These are phyloP conservation scores for Epicauta chinensis DNA, from an alignment of 1,140 invertebrate species.

Conservation along the genomic window DNA sequence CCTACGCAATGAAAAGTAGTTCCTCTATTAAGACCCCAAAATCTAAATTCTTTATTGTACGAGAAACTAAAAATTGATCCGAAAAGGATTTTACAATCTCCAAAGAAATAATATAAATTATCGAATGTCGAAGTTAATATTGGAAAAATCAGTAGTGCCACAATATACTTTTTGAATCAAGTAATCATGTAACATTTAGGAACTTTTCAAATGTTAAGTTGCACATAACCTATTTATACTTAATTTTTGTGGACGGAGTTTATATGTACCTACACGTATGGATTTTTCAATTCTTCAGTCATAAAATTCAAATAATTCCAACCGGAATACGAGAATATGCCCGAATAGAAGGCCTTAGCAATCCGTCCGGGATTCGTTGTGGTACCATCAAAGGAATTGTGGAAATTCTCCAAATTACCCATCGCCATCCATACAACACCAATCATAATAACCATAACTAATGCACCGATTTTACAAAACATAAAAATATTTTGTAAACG, in stretches of 20 bases:
- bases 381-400: slow-evolving; percentile 71
- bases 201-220: no score
- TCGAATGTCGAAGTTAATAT: no score
- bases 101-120: no score
- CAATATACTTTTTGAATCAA: no score
- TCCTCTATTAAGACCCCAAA: no score
- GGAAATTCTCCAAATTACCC: slow-evolving; percentile 66
- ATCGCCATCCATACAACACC: slow-evolving; percentile 66
- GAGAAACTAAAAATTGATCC: no score
- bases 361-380: slow-evolving; percentile 74
- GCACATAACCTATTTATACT: no score
- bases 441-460: slow-evolving; percentile 73
- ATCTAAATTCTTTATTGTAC: no score
- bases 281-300: slow-evolving; percentile 92
- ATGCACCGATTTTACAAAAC: slow-evolving; percentile 79
- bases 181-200: no score
- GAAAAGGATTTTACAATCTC: no score
- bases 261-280: slow-evolving; percentile 63
- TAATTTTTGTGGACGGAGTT: neutral
- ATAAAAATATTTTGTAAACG: slow-evolving; percentile 87
- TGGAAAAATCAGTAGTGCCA: no score
- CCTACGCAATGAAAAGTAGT: no score
- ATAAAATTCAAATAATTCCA: slow-evolving; percentile 98
- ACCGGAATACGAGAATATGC: slow-evolving; percentile 94
- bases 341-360: slow-evolving; percentile 88